Conservation (phyloP, 2,113 vertebrate species). For the Eurystomus gularis region DNA sequence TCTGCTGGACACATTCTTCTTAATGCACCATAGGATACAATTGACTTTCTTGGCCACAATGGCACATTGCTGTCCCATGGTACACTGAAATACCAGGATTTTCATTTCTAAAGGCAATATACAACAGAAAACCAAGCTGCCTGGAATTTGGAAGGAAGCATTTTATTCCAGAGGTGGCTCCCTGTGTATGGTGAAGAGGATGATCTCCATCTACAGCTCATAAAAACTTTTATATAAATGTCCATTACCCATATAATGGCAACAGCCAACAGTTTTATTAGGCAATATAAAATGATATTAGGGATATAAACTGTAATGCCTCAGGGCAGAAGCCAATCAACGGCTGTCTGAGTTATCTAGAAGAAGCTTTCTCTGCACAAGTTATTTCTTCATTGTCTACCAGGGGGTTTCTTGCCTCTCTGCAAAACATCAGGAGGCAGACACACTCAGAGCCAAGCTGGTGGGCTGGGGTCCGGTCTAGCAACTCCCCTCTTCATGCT, state of each 20-base stretch:
- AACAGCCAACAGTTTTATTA: constrained; percentile 67
- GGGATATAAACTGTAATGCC: constrained; percentile 58
- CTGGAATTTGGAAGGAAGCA: not conserved
- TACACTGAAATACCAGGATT: not conserved
- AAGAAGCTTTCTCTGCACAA: constrained; percentile 31
- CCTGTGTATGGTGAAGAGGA: constrained; percentile 14
- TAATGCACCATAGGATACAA: too few species aligned
- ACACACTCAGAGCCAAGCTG: not conserved
- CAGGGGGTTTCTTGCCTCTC: not conserved
- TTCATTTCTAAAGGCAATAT: not conserved
- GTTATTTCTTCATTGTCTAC: not conserved
- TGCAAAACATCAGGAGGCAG: not conserved
- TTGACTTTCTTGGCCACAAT: too few species aligned
- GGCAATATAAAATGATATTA: constrained; percentile 67
- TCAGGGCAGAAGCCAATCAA: constrained; percentile 57
- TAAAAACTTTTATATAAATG: constrained; percentile 62
- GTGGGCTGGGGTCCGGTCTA: not conserved
- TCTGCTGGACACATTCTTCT: too few species aligned
- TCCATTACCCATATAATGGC: constrained; percentile 52
- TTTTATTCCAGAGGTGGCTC: constrained; percentile 19
- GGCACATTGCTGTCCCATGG: too few species aligned
- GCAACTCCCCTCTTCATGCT: not conserved
- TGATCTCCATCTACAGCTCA: constrained; percentile 57
- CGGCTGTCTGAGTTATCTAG: constrained; percentile 9
- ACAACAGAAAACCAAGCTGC: not conserved